Evolutionary conservation across 1,140 invertebrate genomes (phyloP), one percentile per base, ranked within the genome.

Genomic region (Zeugodacus cucurbitae): DNA sequence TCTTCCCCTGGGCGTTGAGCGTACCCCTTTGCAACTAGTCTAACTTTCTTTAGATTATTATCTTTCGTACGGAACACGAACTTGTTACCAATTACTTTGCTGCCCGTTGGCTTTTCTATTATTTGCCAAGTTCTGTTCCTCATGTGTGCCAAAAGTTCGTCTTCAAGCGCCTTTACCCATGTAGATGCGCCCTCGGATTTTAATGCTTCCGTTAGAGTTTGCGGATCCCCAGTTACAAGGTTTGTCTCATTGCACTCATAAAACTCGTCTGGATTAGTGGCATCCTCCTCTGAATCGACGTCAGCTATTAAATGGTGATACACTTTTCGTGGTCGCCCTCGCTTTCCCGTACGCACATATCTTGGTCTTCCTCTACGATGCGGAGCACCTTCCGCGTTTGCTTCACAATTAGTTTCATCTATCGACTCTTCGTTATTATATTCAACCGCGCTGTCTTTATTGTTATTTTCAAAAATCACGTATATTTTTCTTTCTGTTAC

Each of bases 1-100:
- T 94, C 93, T 57, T 92, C 70, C 17, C 93, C 93, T 62, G 87
- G 32, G 34, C 88, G 88, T 89, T 94, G 93, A n/a, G n/a, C n/a
- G n/a, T n/a, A n/a, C n/a, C n/a, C n/a, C n/a, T n/a, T n/a, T n/a
- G n/a, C n/a, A n/a, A n/a, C n/a, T n/a, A n/a, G n/a, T n/a, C n/a
- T n/a, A n/a, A n/a, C n/a, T n/a, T n/a, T n/a, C n/a, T n/a, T n/a
- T n/a, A n/a, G n/a, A 29, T 86, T 89, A 64, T 89, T 87, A 32
- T 88, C 64, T 87, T 93, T 93, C 7, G 87, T 89, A 88, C 90
- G 91, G 48, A 90, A 94, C 14, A 94, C 89, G 90, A 91, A 93
- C 64, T 90, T 91, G 22, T 62, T 85, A 20, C 58, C 74, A 44
- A 89, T 89, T 86, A 88, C 88, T 92, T 89, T 89, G 86, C 48